Evolutionary conservation across 2,888 invertebrate species (phyloP), one percentile per base, ranked within the genome.

Genomic region (Caenorhabditis zanzibari): DNA sequence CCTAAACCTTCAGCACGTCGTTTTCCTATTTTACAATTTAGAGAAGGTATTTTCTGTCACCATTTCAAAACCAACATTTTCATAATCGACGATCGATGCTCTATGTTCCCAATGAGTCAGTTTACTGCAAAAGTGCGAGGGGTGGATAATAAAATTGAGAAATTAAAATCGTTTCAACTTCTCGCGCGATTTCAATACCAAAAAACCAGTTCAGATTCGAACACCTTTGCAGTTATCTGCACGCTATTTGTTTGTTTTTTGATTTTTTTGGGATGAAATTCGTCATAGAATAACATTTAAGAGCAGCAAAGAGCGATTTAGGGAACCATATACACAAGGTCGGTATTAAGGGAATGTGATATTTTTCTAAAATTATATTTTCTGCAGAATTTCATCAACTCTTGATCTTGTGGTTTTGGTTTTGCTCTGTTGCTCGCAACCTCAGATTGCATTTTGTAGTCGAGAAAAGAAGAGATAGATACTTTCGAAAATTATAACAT

Each of bases 81-180:
- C 19, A 52, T 61, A 56, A 35, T 64, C 64, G 26, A 38, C 24
- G 22, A 56, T 28, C 35, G 24, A 61, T 77, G 49, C 63, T 79
- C 54, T 47, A 38, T 79, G 79, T 79, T 79, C 64, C 71, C 71
- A 14, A 24, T 49, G 66, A 52, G 28, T 66, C 35, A 52, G 26
- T 61, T 22, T 41, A 24, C 49, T 52, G 49, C 49, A 49, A 66
- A 66, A 47, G 47, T 47, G 47, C n/a, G 54, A 38, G 35, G 14
- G 32, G 35, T 32, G 19, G 58, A 35, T n/a, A 3, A 58, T 58
- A 58, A 58, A 35, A 35, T 10, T 12, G 38, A 6, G 10, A 38
- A 38, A 12, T 38, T 38, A 12, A 10, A 10, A 10, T 6, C 10
- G 7, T 6, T 38, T 38, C 10, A 38, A 38, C 19, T 49, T 49